Conservation (phyloP, 2,797 vertebrate species). For the Trachops cirrhosus region DNA sequence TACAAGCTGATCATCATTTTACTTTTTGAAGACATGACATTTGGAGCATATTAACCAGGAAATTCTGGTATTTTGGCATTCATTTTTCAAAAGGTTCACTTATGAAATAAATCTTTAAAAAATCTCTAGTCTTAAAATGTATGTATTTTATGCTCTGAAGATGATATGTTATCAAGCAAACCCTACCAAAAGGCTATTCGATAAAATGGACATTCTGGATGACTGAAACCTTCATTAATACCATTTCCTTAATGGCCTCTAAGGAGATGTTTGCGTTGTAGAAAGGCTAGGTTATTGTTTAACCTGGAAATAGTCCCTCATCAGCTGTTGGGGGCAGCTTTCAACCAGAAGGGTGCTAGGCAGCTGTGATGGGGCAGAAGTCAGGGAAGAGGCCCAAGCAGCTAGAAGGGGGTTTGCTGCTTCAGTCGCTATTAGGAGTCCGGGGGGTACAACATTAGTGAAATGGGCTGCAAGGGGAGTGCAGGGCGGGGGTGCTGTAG, state of each 20-base stretch:
- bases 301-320: background rate
- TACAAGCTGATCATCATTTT: background rate
- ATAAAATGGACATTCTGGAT: conserved; percentile 19
- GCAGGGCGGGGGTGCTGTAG: background rate
- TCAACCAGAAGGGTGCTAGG: background rate
- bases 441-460: background rate
- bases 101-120: conserved; percentile 12
- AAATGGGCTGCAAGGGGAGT: background rate
- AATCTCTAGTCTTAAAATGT: background rate
- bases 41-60: background rate
- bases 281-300: background rate
- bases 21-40: background rate
- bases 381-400: background rate
- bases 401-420: background rate
- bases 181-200: background rate
- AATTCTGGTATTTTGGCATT: background rate
- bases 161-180: background rate
- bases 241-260: background rate
- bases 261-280: background rate
- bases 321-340: background rate
- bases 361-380: background rate
- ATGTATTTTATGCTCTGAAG: background rate
- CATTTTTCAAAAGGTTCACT: conserved; percentile 14
- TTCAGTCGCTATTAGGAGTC: background rate
- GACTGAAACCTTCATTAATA: background rate